Conservation (phyloP, 2,113 vertebrate species). For the Pelodiscus sinensis region DNA sequence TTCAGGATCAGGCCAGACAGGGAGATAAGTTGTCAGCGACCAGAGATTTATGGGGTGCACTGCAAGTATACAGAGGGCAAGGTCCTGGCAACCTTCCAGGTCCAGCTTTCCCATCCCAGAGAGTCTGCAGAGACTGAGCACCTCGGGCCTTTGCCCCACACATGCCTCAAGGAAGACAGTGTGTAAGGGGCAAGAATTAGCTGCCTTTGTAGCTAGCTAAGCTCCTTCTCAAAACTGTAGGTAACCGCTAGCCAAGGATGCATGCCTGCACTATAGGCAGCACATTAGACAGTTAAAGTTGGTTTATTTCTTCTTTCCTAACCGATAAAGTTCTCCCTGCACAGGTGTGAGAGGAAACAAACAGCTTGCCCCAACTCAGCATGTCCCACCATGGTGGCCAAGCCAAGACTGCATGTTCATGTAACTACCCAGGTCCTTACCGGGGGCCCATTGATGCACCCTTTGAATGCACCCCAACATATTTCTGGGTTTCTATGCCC, state of each 20-base stretch:
- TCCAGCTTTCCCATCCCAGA: neutral
- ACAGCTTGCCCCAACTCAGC: no score
- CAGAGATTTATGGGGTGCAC: neutral
- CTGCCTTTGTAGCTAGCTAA: neutral
- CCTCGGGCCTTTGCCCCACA: neutral
- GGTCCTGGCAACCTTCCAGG: neutral
- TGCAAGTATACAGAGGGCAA: neutral
- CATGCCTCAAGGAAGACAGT: neutral
- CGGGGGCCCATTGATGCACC: rapidly evolving
- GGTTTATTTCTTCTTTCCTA: neutral
- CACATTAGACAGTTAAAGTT: neutral
- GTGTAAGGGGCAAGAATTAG: neutral
- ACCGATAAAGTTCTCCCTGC: neutral
- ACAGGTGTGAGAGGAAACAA: no score
- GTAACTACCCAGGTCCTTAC: neutral
- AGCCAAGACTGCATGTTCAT: no score
- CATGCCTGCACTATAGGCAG: neutral
- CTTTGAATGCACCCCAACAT: neutral
- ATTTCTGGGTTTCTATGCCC: neutral
- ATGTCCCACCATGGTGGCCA: no score
- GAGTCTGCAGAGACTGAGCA: neutral
- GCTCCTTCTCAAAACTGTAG: neutral
- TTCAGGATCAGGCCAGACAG: neutral
- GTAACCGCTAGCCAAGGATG: neutral
- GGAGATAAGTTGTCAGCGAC: neutral